Conservation (phyloP, 2,888 invertebrate genomes). For the Spisula subtruncata region DNA sequence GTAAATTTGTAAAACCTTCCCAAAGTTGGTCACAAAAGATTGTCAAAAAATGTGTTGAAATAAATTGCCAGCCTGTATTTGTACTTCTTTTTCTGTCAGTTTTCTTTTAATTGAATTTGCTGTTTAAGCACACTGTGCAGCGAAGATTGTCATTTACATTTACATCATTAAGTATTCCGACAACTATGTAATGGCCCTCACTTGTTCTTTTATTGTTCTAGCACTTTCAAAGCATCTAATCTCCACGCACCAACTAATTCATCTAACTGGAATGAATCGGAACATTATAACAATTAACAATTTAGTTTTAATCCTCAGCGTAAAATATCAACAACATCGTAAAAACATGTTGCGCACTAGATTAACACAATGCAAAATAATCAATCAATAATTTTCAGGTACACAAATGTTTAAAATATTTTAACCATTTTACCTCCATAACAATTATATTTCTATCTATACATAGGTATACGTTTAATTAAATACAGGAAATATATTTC, state of each 20-base stretch:
- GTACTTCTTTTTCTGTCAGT: too few relatives aligned
- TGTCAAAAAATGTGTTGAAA: too few relatives aligned
- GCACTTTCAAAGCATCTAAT: background rate
- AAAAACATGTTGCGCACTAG: background rate
- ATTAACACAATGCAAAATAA: background rate
- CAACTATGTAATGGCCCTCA: too few relatives aligned
- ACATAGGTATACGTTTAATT: background rate
- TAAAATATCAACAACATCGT: background rate
- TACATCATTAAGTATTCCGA: too few relatives aligned
- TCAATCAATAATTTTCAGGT: background rate
- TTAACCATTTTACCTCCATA: background rate
- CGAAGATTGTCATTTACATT: too few relatives aligned
- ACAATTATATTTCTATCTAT: background rate
- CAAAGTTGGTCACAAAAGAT: too few relatives aligned
- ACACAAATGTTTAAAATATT: background rate
- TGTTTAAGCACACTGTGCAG: too few relatives aligned
- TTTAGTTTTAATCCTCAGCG: background rate
- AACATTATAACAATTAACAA: background rate
- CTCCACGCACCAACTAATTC: background rate
- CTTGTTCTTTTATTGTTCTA: background rate
- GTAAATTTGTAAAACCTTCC: too few relatives aligned
- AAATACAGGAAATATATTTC: background rate
- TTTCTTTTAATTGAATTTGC: too few relatives aligned
- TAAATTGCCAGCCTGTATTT: too few relatives aligned
- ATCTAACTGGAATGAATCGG: background rate